These are phyloP conservation scores for Heliconius cydno DNA, from an alignment of 2,888 invertebrate species.

Conservation along the genomic window DNA sequence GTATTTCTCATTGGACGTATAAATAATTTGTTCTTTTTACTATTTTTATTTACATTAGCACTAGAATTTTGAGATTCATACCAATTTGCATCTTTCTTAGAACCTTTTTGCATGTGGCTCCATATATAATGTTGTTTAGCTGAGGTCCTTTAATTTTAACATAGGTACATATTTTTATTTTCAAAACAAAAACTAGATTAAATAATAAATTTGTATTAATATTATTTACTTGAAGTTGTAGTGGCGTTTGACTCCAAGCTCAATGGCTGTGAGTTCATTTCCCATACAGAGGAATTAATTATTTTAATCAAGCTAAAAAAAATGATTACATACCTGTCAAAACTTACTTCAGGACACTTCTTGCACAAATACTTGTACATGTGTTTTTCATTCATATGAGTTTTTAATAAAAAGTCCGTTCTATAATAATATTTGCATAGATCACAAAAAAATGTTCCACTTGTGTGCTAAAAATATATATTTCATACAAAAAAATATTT, in stretches of 20 bases:
- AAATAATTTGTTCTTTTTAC: constrained; percentile 33
- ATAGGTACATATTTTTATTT: background rate
- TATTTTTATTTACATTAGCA: constrained; percentile 39
- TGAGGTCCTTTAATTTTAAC: constrained; percentile 56
- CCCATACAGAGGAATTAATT: background rate
- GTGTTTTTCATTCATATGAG: constrained; percentile 74
- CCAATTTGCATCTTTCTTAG: constrained; percentile 59
- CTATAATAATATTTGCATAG: constrained; percentile 72
- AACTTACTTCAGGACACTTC: constrained; percentile 74
- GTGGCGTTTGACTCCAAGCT: background rate
- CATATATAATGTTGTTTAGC: constrained; percentile 73
- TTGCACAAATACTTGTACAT: constrained; percentile 77
- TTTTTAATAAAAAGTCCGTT: constrained; percentile 70
- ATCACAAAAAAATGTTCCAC: constrained; percentile 65
- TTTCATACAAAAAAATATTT: background rate
- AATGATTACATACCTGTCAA: constrained; percentile 63
- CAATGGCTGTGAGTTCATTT: background rate
- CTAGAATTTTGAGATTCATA: constrained; percentile 56
- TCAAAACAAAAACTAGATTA: background rate
- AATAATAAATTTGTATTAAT: background rate
- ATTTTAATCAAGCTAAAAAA: background rate
- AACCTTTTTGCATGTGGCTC: constrained; percentile 63
- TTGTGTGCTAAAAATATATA: constrained; percentile 63
- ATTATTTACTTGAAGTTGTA: too few relatives aligned
- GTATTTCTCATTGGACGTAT: constrained; percentile 32